These are phyloP conservation scores for Planiliza haematocheilus DNA, from an alignment of 2,113 vertebrate species.

Conservation along the genomic window DNA sequence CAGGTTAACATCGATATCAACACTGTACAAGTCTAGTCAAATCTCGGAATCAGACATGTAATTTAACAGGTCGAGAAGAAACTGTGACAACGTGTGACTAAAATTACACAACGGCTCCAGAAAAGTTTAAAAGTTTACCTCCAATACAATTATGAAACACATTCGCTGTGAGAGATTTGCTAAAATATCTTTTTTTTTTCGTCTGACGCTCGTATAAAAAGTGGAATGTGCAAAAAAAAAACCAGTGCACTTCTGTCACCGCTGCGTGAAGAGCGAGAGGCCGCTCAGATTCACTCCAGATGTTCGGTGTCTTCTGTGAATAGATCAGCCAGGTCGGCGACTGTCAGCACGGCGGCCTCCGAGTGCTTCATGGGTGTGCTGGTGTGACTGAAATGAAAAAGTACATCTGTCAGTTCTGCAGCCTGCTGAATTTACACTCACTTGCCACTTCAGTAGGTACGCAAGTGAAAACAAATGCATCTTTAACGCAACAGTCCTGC, in stretches of 20 bases:
- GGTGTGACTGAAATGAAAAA: conserved; percentile 83
- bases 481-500: too few relatives aligned
- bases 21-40: conserved; percentile 21
- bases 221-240: conserved; percentile 67
- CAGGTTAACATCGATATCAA: conserved; percentile 18
- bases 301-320: conserved; percentile 92
- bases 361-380: conserved; percentile 92
- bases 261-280: conserved; percentile 9
- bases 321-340: conserved; percentile 94
- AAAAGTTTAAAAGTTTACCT: conserved; percentile 30
- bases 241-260: neutral
- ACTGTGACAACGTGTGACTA: conserved; percentile 8
- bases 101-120: conserved; percentile 27
- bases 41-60: conserved; percentile 14
- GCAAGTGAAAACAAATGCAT: too few relatives aligned
- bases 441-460: too few relatives aligned
- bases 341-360: conserved; percentile 94
- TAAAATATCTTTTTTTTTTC: conserved; percentile 35
- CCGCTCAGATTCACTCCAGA: conserved; percentile 82
- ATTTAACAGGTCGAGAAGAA: conserved; percentile 19
- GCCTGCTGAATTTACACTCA: neutral
- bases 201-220: conserved; percentile 55
- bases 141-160: conserved; percentile 31
- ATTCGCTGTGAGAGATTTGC: neutral
- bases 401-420: neutral